Evolutionary conservation across 1,140 invertebrate species (phyloP).

Genomic region (Ectropis grisescens): DNA sequence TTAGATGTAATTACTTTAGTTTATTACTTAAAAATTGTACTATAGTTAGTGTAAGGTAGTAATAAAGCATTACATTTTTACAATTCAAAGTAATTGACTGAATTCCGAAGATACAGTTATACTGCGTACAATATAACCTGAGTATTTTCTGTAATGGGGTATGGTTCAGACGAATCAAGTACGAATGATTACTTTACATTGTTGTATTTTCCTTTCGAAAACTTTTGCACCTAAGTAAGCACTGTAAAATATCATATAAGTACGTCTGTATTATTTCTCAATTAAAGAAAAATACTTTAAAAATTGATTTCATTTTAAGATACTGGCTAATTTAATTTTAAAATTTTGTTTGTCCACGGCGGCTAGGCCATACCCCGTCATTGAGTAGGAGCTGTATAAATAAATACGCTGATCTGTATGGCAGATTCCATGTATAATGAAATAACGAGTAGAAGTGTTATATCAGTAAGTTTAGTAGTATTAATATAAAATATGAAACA

Average conservation of each 20-base stretch:
- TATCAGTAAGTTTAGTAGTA: slow-evolving; percentile 54
- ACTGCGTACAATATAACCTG: slow-evolving; percentile 38
- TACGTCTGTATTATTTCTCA: no score
- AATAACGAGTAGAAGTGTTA: slow-evolving; percentile 50
- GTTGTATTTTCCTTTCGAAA: no score
- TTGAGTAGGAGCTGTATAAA: slow-evolving; percentile 46
- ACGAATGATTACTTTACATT: no score
- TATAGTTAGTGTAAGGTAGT: slow-evolving; percentile 50
- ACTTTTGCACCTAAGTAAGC: no score
- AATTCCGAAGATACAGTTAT: slow-evolving; percentile 33
- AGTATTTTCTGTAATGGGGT: slow-evolving; percentile 38
- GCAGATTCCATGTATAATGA: slow-evolving; percentile 43
- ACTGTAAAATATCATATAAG: no score
- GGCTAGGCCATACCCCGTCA: no score
- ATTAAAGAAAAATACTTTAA: no score
- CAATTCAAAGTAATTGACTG: slow-evolving; percentile 48
- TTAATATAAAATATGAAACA: slow-evolving; percentile 54
- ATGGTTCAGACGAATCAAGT: no score
- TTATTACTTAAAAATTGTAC: slow-evolving; percentile 44
- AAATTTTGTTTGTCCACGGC: no score
- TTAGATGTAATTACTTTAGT: slow-evolving; percentile 57
- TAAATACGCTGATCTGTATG: slow-evolving; percentile 43
- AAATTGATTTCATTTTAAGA: no score
- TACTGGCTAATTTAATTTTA: no score
- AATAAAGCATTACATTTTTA: slow-evolving; percentile 42